These are phyloP conservation scores for Astreopora myriophthalma DNA, from an alignment of 64 coral and sea anemone species.

Conservation along the genomic window DNA sequence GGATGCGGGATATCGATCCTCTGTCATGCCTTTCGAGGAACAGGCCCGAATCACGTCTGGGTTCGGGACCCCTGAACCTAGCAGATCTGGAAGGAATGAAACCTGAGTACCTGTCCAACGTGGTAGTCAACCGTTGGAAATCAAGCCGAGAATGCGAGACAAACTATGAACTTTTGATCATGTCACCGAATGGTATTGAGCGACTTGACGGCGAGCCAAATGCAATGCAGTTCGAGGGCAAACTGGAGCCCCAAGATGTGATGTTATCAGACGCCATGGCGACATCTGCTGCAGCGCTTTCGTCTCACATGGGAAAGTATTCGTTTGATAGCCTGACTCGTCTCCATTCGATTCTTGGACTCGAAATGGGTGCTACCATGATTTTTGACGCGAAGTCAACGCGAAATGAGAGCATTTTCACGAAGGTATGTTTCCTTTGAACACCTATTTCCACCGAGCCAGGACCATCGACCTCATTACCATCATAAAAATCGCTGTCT, in stretches of 20 bases:
- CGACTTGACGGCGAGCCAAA: conserved; percentile 29
- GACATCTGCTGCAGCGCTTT: conserved; percentile 74
- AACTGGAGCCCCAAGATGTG: conserved; percentile 51
- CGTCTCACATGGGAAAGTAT: conserved; percentile 43
- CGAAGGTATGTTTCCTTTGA: too few relatives aligned
- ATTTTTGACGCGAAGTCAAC: neutral
- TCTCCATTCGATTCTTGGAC: conserved; percentile 66
- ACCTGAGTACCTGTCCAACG: neutral
- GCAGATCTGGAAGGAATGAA: neutral
- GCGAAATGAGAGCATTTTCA: too few relatives aligned
- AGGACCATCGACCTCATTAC: too few relatives aligned
- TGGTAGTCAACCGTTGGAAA: neutral
- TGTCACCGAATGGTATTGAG: conserved; percentile 53
- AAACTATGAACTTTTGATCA: conserved; percentile 38
- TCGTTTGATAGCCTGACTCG: conserved; percentile 34
- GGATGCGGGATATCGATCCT: neutral
- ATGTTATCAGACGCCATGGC: conserved; percentile 74
- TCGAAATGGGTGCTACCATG: conserved; percentile 37
- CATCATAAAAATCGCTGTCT: too few relatives aligned
- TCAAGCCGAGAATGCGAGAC: neutral
- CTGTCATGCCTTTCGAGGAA: neutral
- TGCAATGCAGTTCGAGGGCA: conserved; percentile 10
- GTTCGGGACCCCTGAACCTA: neutral
- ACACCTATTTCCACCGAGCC: too few relatives aligned
- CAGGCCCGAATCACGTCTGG: too few relatives aligned